Base-by-base conservation (phyloP, 2,113 vertebrate species). In the Chunga burmeisteri region DNA sequence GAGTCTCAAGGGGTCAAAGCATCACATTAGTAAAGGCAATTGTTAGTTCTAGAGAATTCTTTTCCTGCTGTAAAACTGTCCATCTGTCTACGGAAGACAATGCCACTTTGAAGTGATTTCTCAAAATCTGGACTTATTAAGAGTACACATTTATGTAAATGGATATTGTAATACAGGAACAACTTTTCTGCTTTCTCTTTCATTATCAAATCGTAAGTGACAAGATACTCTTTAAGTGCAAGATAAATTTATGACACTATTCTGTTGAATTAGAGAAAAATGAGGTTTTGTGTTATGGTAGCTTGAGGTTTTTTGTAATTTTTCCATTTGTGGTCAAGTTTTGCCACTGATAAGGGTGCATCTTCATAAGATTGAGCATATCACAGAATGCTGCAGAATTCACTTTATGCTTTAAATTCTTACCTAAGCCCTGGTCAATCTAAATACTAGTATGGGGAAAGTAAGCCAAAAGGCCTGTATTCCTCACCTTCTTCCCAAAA, bases 81-180 rank as follows among this genome's bases (percentile, higher is more conserved):
- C 49, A 15, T 89, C 70, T 81, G n/a, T 46, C 30, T 67, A 6
- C 52, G 70, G 71, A 77, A 67, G 44, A 72, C 46, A 71, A 38
- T 59, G 56, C 53, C 55, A 87, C 73, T 85, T 85, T 75, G 59
- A 84, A 94, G 70, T 74, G 83, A 73, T 58, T 95, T 95, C 92
- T 97, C 92, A 87, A 96, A 96, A 92, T 96, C 93, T 90, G 44
- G 38, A 79, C 50, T 94, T 97, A 88, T 86, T 97, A 96, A 92
- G 79, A 58, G 32, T 62, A 38, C 66, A 38, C 50, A 44, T 94
- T 71, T 72, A 47, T 81, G 67, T 86, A 79, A 97, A 91, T 85
- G 18, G 23, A 13, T 36, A 38, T 94, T 79, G 34, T 87, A 74
- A 71, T 72, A 74, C 7, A 81, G n/a, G 40, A 93, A 74, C 49